These are phyloP conservation scores for Drosophila bocqueti DNA, from an alignment of 1,140 invertebrate genomes.

Conservation along the genomic window DNA sequence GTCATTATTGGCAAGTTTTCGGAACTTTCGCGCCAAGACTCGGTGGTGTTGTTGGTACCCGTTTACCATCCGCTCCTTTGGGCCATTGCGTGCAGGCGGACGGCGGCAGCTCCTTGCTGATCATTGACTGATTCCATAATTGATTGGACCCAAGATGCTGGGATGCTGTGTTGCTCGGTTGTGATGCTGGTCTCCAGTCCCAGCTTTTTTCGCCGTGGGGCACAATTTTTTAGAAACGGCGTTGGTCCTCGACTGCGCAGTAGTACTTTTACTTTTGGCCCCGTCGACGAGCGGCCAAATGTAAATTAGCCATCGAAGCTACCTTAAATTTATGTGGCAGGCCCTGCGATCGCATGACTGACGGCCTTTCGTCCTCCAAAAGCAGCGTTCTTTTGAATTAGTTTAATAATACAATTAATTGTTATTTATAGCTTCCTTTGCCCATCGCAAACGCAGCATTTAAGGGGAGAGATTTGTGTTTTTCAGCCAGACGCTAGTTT, in stretches of 20 bases:
- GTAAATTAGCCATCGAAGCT: constrained; percentile 65
- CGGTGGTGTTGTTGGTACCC: background rate
- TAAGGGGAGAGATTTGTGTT: constrained; percentile 19
- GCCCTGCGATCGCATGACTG: constrained; percentile 71
- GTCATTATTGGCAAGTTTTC: constrained; percentile 63
- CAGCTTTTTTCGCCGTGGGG: constrained; percentile 50
- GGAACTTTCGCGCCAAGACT: constrained; percentile 45
- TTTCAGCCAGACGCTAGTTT: constrained; percentile 58
- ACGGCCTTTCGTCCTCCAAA: constrained; percentile 69
- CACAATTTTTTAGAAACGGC: constrained; percentile 73
- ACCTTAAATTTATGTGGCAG: constrained; percentile 67
- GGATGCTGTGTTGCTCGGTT: background rate
- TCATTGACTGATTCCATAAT: constrained; percentile 79
- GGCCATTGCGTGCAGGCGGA: constrained; percentile 61
- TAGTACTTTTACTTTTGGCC: constrained; percentile 69
- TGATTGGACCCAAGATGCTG: constrained; percentile 56
- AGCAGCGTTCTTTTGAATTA: constrained; percentile 57
- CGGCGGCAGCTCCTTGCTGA: constrained; percentile 66
- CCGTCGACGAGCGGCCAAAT: constrained; percentile 62
- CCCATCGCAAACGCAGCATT: constrained; percentile 49
- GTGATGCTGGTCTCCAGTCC: constrained; percentile 1
- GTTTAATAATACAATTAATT: constrained; percentile 83
- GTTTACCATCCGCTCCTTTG: constrained; percentile 20
- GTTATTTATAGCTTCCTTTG: constrained; percentile 81
- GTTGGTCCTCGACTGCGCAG: constrained; percentile 23